Base-by-base conservation (phyloP, 2,797 vertebrate species). In the Crenuchus spilurus region DNA sequence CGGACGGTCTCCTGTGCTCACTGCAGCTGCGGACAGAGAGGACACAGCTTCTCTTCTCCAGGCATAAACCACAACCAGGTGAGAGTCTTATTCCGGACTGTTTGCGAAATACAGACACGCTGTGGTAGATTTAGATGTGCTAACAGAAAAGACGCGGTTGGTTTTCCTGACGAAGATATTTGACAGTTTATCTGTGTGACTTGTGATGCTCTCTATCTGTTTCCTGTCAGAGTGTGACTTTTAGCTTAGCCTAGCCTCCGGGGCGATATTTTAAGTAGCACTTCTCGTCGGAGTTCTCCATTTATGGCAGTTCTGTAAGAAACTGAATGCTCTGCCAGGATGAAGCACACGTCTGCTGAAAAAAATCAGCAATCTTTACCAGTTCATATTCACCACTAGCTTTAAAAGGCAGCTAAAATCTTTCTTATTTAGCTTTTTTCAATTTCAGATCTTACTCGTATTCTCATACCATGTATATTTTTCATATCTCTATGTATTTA, bases 191-290 rank as follows among this genome's bases (percentile, higher is more conserved):
- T 20, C 16, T 1, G n/a, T 24, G 7, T 39, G 55, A 2, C 16
- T 54, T 18, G 2, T 26, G 22, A 30, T 48, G 60, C 60, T 62
- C 37, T 26, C n/a, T 62, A n/a, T 62, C 39, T 14, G 37, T 26
- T 55, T 55, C 52, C 52, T 30, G 52, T 52, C 1, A 49, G 24
- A 14, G 49, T 26, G 8, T 8, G 52, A 55, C 13, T 55, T 55
- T 55, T 30, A 13, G n/a, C n/a, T n/a, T n/a, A n/a, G n/a, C n/a
- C n/a, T n/a, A n/a, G 14, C 16, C 24, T 64, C 2, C 9, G 44
- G 13, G 37, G 31, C 76, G 83, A 88, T 91, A 91, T 92, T 91
- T 90, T 89, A 91, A 89, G 84, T 9, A 69, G 41, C 26, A 72
- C n/a, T 65, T 83, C 85, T 42, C 33, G 70, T 68, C 84, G 85